Evolutionary conservation across 2,113 vertebrate species (phyloP), one percentile per base, ranked within the genome.

Genomic region (Notarius lentiginosus): DNA sequence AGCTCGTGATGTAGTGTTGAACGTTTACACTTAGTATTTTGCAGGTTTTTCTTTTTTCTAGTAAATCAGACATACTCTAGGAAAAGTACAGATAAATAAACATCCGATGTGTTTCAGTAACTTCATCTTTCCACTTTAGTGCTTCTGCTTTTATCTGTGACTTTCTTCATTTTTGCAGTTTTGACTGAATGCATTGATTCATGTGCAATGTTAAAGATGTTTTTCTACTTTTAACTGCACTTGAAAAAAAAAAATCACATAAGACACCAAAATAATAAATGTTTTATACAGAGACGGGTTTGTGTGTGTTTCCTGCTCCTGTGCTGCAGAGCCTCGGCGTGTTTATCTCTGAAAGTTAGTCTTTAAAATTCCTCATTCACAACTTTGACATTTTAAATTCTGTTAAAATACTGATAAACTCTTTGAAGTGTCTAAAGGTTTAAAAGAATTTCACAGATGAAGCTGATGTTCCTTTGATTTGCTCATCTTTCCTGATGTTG

Each of bases 171-270:
- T 65, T 79, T 53, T 18, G 7, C 34, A 47, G n/a, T 41, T 76
- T 76, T 49, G 65, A 72, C 56, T 53, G 73, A 55, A 34, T 55
- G 75, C 75, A 24, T 80, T 60, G 8, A 68, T 22, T 79, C 77
- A 34, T 86, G 61, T 86, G 84, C 63, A 56, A 80, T 80, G 85
- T 86, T 72, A 15, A 56, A n/a, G 65, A 47, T 65, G 75, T 79
- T 85, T 86, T 77, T 85, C 77, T 86, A 86, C 85, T 72, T 81
- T 86, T 70, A 86, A 60, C 85, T 81, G 85, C 85, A 86, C 76
- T 86, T 12, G 58, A 72, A 81, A 84, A 58, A 47, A n/a, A 66
- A 80, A 41, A 41, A 41, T 41, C 47, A 80, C 56, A 61, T 22
- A 65, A 61, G 11, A 86, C 53, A 60, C 61, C 77, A 86, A 86